Evolutionary conservation across 2,797 vertebrate species (phyloP).

Genomic region (Microctenopoma steveboyesi): DNA sequence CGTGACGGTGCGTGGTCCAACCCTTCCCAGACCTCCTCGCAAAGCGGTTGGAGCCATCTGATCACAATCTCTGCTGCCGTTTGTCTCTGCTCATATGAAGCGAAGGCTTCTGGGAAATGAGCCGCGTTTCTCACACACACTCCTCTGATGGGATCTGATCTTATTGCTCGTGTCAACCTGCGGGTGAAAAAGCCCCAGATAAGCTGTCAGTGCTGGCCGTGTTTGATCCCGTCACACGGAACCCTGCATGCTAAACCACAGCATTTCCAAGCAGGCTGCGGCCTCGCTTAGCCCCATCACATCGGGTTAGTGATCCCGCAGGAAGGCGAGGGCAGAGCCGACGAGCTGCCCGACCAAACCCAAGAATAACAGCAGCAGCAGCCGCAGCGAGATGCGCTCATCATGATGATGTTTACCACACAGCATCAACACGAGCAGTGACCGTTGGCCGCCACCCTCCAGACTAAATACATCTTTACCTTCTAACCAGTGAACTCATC

Average conservation of each 20-base stretch:
- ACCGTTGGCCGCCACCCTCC: no score
- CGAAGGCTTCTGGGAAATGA: constrained; percentile 54
- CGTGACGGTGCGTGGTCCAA: no score
- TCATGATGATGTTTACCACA: no score
- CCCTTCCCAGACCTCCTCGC: no score
- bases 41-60: no score
- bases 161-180: constrained; percentile 39
- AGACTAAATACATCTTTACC: no score
- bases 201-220: constrained; percentile 33
- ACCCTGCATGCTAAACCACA: constrained; percentile 23
- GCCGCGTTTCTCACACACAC: constrained; percentile 35
- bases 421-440: no score
- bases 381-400: constrained; percentile 33
- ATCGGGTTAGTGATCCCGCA: constrained; percentile 43
- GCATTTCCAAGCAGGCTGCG: constrained; percentile 41
- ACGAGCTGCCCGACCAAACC: constrained; percentile 28
- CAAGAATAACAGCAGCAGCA: constrained; percentile 20
- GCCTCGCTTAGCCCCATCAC: constrained; percentile 46
- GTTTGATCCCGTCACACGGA: constrained; percentile 44
- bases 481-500: no score
- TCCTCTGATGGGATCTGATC: constrained; percentile 33
- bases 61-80: no score
- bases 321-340: constrained; percentile 47
- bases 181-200: constrained; percentile 41
- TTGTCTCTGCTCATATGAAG: background rate